phyloP scores from a whole-genome alignment of 2,797 vertebrate species.

The Pseudocheirus occidentalis region DNA sequence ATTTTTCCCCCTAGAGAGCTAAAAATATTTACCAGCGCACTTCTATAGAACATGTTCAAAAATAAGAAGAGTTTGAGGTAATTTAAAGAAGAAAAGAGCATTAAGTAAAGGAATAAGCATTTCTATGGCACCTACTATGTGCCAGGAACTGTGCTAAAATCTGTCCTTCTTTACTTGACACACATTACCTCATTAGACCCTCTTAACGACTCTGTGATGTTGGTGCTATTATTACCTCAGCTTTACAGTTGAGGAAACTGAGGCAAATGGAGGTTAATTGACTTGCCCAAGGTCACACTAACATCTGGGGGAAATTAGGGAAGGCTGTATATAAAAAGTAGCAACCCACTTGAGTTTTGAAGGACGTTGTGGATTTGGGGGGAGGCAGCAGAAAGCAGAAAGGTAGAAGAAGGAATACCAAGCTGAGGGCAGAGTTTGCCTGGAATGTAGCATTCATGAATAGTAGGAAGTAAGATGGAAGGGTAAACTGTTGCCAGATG shows the following conservation, averaged over 20 bases:
- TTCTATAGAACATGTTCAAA: not conserved
- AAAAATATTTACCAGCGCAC: not conserved
- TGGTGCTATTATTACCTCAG: not conserved
- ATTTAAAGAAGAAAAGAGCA: not conserved
- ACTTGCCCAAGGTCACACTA: no score
- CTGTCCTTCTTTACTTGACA: not conserved
- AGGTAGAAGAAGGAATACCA: not conserved
- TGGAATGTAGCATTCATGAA: not conserved
- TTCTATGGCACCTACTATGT: not conserved
- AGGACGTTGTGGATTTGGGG: not conserved
- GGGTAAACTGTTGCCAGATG: not conserved
- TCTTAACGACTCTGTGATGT: not conserved
- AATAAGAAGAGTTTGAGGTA: not conserved
- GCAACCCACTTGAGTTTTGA: not conserved
- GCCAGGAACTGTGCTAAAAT: not conserved
- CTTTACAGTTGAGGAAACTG: constrained; percentile 7
- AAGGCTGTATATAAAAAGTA: not conserved
- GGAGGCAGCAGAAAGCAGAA: not conserved
- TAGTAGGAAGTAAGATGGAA: not conserved
- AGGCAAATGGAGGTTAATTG: not conserved
- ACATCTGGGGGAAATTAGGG: not conserved
- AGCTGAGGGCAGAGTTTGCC: not conserved
- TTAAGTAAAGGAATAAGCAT: not conserved
- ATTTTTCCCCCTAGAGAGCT: not conserved
- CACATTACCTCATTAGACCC: not conserved